Conservation (phyloP, 2,797 vertebrate species). For the Pteropus rufus region DNA sequence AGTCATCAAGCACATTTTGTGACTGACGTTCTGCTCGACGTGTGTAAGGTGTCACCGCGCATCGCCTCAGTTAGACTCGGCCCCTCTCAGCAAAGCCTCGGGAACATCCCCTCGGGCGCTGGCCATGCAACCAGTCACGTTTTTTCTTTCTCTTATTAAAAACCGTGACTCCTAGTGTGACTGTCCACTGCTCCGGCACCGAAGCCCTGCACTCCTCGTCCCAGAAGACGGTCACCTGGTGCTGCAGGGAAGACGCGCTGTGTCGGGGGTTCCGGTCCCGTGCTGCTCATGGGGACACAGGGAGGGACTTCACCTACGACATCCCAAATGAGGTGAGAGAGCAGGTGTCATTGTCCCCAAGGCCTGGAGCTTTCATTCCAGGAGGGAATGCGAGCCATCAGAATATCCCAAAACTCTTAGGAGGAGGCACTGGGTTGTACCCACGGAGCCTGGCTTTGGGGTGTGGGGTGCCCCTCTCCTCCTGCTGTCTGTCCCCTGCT, state of each 20-base stretch:
- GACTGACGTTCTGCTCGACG: too few species aligned
- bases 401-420: background rate
- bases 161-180: background rate
- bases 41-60: too few species aligned
- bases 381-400: background rate
- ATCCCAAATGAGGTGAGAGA: background rate
- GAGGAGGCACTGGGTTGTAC: background rate
- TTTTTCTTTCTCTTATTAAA: too few species aligned
- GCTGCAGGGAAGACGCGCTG: rapidly evolving
- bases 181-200: rapidly evolving
- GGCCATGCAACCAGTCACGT: too few species aligned
- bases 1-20: background rate
- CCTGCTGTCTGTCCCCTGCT: too few species aligned
- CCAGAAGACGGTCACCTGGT: background rate
- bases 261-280: background rate
- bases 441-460: background rate
- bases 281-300: background rate
- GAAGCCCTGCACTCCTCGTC: background rate
- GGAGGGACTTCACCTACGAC: background rate
- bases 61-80: too few species aligned
- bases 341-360: background rate
- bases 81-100: too few species aligned
- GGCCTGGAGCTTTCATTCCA: background rate
- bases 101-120: too few species aligned
- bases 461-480: background rate